Evolutionary conservation across 2,113 vertebrate species (phyloP), one percentile per base, ranked within the genome.

Genomic region (Seriola aureovittata): DNA sequence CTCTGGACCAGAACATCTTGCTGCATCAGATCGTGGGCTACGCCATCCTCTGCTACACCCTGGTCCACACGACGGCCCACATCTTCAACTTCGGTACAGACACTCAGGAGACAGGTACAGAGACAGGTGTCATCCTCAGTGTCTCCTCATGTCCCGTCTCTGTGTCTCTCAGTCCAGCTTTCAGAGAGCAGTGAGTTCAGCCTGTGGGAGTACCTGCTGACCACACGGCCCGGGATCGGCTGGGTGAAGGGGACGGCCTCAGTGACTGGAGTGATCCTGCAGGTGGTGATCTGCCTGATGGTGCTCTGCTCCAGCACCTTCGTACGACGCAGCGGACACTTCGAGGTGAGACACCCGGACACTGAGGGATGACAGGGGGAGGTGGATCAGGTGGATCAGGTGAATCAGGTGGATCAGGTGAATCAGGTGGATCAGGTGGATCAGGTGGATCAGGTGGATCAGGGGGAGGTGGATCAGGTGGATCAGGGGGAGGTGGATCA

Each of bases 21-120:
- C 92, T 97, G 48, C 97, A 98, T 82, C 96, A 97, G 93, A 93
- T 97, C 0, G 94, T 97, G 81, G 97, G 96, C 5, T 97, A 95
- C 7, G 84, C 94, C 67, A 94, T 97, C 80, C 90, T 96, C 3
- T 66, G 10, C 16, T 95, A 95, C 82, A 93, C 90, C 0, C n/a
- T 94, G 0, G 3, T 92, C 2, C 97, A 98, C 95, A 95, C 95
- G 0, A 72, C 60, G 0, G 96, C 96, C 0, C 97, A 98, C 50
- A 0, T 96, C 60, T 81, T 93, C 63, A 97, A 97, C 91, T 96
- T 96, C 6, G 95, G 97, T 97, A 94, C 46, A n/a, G 23, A 62
- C 42, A 1, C 8, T 8, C 52, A n/a, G 52, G 21, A 6, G 5
- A 5, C 48, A 50, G 52, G 9, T 54, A n/a, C 2, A n/a, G 3